Evolutionary conservation across 2,888 invertebrate genomes (phyloP), one percentile per base, ranked within the genome.

Genomic region (Ophion ellenae): DNA sequence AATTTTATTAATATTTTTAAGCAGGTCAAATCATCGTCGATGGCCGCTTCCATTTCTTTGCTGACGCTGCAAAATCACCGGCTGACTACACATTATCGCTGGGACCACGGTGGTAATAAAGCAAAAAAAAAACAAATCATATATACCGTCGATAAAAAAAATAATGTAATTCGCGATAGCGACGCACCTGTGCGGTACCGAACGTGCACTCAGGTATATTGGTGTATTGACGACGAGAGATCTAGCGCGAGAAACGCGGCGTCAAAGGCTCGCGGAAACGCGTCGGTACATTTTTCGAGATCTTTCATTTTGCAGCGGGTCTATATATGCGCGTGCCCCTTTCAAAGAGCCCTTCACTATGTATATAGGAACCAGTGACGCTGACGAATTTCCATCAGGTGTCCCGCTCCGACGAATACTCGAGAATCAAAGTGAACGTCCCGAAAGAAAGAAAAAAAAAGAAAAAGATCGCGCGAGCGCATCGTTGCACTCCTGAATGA

Each of bases 341-440:
- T 53, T 53, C 53, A 53, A 53, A 53, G 53, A 17, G 17, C 53
- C 53, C 17, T 17, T 17, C 47, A 40, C 40, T 40, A 4, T 17
- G 4, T 53, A 5, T 53, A 53, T 17, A 53, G 3, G 14, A 53
- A 4, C 17, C 53, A 53, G 53, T 53, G 53, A 53, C 53, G 53
- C 53, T 17, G 53, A 53, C 53, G 53, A 53, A 53, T 53, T 53
- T 53, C 53, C 53, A 53, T 53, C 53, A 5, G 40, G 40, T 40
- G 40, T 40, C 40, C 64, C 64, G 20, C 61, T 24, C 3, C 24
- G 57, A 59, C 53, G n/a, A 45, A n/a, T 28, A 14, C 11, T n/a
- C 32, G 20, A 61, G 36, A 81, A 75, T 70, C 64, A 32, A 69
- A 78, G 40, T 64, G 59, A 61, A 20, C 36, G 36, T 53, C 53